A percentile compares a stretch with the other conserved stretches of the same genome.
Conservation (phyloP, 2,113 vertebrate genomes). For the Tragelaphus scriptus region DNA sequence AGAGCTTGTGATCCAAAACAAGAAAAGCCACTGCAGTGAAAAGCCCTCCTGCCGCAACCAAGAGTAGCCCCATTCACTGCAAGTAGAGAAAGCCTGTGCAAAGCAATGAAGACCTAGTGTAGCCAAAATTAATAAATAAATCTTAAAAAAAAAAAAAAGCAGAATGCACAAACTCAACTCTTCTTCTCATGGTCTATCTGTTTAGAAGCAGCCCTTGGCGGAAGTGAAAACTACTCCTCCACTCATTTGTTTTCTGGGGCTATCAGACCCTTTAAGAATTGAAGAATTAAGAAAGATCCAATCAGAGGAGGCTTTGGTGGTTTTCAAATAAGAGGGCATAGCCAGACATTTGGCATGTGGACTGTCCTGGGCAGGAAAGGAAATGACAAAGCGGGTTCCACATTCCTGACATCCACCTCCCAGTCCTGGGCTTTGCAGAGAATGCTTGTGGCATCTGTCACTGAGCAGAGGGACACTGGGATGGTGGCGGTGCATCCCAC, state of each 20-base stretch:
- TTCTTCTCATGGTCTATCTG: background rate
- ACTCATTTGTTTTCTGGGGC: background rate
- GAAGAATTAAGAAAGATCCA: background rate
- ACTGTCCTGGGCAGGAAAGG: background rate
- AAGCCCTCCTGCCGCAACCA: background rate
- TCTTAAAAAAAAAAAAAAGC: background rate
- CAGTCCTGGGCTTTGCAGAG: background rate
- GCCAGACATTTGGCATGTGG: background rate
- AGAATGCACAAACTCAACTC: background rate
- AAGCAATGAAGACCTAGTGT: background rate
- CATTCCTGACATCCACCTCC: background rate
- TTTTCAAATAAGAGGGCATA: background rate
- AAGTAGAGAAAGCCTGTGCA: background rate
- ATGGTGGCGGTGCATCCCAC: accelerated
- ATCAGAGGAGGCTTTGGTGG: background rate
- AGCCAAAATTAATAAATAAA: background rate
- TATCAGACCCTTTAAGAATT: background rate
- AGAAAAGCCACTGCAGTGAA: background rate
- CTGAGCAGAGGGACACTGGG: too few relatives aligned
- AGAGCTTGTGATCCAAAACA: background rate
- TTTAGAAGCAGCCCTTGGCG: background rate
- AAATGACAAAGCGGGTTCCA: too few relatives aligned
- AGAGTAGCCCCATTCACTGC: background rate
- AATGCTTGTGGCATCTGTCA: too few relatives aligned
- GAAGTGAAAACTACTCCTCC: background rate